Evolutionary conservation across 2,888 invertebrate genomes (phyloP).

Genomic region (Xylota segnis): DNA sequence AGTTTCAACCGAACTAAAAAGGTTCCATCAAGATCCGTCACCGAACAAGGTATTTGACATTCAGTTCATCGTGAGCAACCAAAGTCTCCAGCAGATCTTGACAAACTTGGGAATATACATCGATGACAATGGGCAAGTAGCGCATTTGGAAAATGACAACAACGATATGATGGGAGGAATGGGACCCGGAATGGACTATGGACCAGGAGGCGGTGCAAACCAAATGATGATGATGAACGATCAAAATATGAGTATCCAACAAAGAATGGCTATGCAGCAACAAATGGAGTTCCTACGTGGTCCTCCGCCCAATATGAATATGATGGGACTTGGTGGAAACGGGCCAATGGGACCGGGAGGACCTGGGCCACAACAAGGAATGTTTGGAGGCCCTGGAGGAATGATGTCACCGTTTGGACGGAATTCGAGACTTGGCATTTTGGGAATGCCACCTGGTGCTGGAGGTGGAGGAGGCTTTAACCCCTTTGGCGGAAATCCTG

Average conservation of each 20-base stretch:
- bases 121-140: conserved; percentile 86
- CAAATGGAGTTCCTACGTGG: conserved; percentile 81
- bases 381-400: conserved; percentile 36
- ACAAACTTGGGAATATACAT: conserved; percentile 87
- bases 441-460: conserved; percentile 86
- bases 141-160: conserved; percentile 80
- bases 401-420: conserved; percentile 79
- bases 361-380: conserved; percentile 41
- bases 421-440: conserved; percentile 86
- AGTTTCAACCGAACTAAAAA: conserved; percentile 87
- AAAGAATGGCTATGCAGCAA: conserved; percentile 77
- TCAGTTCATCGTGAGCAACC: conserved; percentile 85
- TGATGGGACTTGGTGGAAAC: conserved; percentile 38
- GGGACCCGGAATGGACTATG: conserved; percentile 43
- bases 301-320: conserved; percentile 81
- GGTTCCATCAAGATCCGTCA: conserved; percentile 86
- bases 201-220: conserved; percentile 51
- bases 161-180: conserved; percentile 71
- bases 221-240: conserved; percentile 76
- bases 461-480: conserved; percentile 82
- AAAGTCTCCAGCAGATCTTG: conserved; percentile 86
- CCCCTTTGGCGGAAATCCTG: conserved; percentile 84
- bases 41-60: conserved; percentile 86
- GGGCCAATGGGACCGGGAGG: conserved; percentile 29
- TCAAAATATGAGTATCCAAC: conserved; percentile 43